Base-by-base conservation (phyloP, 2,888 invertebrate species). In the Salpingus planirostris region DNA sequence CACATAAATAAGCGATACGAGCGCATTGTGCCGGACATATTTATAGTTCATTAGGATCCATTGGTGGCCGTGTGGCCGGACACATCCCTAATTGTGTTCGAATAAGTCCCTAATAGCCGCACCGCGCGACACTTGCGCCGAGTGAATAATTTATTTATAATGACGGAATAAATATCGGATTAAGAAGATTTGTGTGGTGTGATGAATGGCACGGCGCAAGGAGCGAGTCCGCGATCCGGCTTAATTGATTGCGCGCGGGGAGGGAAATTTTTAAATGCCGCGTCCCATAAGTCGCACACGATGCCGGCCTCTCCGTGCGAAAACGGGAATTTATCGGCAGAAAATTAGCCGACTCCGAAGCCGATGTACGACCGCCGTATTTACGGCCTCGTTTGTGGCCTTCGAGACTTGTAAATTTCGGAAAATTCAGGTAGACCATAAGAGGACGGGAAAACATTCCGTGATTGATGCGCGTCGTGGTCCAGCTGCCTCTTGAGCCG, bases 71-170 rank as follows among this genome's bases (percentile, higher is more conserved):
- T 55, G 61, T 59, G 62, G 60, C 59, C 59, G 59, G 59, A 58
- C 60, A 60, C 54, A 57, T 60, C 60, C 59, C 63, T 64, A 63
- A 64, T 64, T 64, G 64, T 62, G 56, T 53, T 60, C 60, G 62
- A 60, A 63, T 62, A 61, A 60, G 60, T 54, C 50, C 54, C 57
- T 61, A 62, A 62, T 61, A 62, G 55, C 57, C 54, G 53, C 59
- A 55, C 52, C 57, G 50, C 52, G 51, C 54, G 57, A 60, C 59
- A 57, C 57, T 51, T 49, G 49, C 46, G 43, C 46, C 44, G 49
- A 48, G 54, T 62, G 61, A 62, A 62, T 62, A 64, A 64, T 64
- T 63, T 64, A 64, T 62, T 61, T 61, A 62, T 64, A 63, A 64
- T 63, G 60, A 60, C 55, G 59, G 55, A 57, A 63, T 64, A 64